Base-by-base conservation (phyloP, 2,113 vertebrate species). In the Drymodes brunneopygia region DNA sequence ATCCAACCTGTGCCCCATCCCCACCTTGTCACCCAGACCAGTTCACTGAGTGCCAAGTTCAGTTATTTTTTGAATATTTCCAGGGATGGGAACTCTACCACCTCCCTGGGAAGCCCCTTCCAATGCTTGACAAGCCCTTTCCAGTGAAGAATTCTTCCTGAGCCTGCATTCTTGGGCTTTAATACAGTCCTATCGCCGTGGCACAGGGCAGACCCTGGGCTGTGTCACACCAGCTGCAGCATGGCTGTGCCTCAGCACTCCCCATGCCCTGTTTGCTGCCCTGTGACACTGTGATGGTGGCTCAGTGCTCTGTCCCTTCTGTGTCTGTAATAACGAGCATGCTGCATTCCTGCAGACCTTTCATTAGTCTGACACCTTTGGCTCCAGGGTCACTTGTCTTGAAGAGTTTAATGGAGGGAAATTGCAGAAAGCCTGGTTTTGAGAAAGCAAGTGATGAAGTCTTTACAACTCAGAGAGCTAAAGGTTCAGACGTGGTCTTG, bases 311-410 rank as follows among this genome's bases (percentile, higher is more conserved):
- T 45, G 25, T 54, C 81, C 42, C 62, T 47, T 44, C 56, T 61
- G 54, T 66, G 48, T 51, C 73, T 81, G 72, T 94, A 87, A 75
- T 88, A 82, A 77, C 0, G 7, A 96, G 48, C 7, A 1, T 91
- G 83, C 82, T 81, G 36, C 83, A 29, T 94, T 65, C 89, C 73
- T 89, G 51, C 89, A 86, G 91, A 90, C 89, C 85, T 95, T 95
- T 97, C 92, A 95, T 97, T 97, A 97, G 77, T 53, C 87, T 35
- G 66, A 15, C 82, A 90, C 94, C 95, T 95, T 87, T 94, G 87
- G 40, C 87, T 77, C 91, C 0, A 1, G 56, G 94, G 93, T 96
- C 89, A 5, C 90, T 74, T 25, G 44, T 85, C 65, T 79, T 78
- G 38, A 81, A 84, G 86, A 60, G 84, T 91, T 97, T 97, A 96